A percentile compares a stretch with the other conserved stretches of the same genome.
phyloP scores from a whole-genome alignment of 1,140 invertebrate species.

The Pseudomyrmex gracilis region DNA sequence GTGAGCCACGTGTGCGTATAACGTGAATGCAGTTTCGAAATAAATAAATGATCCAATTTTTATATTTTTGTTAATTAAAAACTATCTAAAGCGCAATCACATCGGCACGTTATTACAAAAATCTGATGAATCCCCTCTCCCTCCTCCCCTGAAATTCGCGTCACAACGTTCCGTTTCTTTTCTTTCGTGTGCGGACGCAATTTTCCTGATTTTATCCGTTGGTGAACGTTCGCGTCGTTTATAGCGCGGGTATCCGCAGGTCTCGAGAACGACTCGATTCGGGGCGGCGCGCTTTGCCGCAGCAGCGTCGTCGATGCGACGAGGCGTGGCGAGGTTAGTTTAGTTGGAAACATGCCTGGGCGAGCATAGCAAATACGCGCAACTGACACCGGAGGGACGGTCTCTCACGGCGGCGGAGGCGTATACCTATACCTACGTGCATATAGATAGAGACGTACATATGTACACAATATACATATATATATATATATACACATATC shows the following conservation, averaged over 20 bases:
- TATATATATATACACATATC: slow-evolving; percentile 1
- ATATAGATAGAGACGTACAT: slow-evolving; percentile 62
- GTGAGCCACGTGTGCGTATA: background rate
- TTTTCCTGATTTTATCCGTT: slow-evolving; percentile 26
- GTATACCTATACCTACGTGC: slow-evolving; percentile 74
- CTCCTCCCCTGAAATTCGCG: background rate
- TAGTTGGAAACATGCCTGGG: slow-evolving; percentile 83
- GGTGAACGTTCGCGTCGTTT: slow-evolving; percentile 29
- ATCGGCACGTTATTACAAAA: too few relatives aligned
- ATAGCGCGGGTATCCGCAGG: slow-evolving; percentile 55
- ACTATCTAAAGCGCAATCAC: too few relatives aligned
- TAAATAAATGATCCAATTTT: too few relatives aligned
- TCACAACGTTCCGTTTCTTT: background rate
- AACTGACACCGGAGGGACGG: slow-evolving; percentile 82
- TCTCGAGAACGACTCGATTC: slow-evolving; percentile 66
- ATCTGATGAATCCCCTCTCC: too few relatives aligned
- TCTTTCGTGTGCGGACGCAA: background rate
- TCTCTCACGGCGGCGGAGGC: slow-evolving; percentile 74
- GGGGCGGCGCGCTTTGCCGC: slow-evolving; percentile 74
- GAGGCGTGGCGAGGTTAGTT: slow-evolving; percentile 82
- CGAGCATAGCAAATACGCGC: slow-evolving; percentile 83
- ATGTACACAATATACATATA: slow-evolving; percentile 40
- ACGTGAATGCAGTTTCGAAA: too few relatives aligned
- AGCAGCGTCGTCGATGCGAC: slow-evolving; percentile 79
- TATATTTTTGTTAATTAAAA: too few relatives aligned